Conservation (phyloP, 2,888 invertebrate genomes). For the Chymomyza caudatula region DNA sequence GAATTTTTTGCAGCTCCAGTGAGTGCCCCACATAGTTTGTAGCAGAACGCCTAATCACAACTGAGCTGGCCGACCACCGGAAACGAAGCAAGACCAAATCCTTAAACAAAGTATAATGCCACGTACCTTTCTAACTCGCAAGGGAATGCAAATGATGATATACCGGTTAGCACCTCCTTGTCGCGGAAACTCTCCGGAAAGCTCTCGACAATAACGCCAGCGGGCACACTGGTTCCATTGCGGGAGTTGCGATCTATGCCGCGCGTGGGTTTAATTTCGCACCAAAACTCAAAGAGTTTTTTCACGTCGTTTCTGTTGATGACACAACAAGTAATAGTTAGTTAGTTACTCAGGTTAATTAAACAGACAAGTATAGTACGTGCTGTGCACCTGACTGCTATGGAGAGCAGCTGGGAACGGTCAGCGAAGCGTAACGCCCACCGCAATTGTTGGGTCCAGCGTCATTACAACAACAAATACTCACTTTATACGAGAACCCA, state of each 20-base stretch:
- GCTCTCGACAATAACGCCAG: constrained; percentile 85
- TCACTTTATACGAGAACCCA: constrained; percentile 76
- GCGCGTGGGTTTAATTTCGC: constrained; percentile 74
- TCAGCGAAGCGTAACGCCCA: constrained; percentile 70
- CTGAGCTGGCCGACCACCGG: constrained; percentile 1
- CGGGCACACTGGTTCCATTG: constrained; percentile 46
- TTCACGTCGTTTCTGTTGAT: constrained; percentile 75
- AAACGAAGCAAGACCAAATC: background rate
- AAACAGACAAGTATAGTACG: background rate
- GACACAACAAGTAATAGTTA: constrained; percentile 6
- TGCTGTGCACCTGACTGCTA: constrained; percentile 6
- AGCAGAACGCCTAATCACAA: background rate
- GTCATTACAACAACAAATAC: constrained; percentile 43
- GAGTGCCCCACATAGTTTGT: background rate
- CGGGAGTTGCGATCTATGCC: constrained; percentile 58
- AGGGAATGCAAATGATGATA: constrained; percentile 95
- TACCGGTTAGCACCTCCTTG: constrained; percentile 89
- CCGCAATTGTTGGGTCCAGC: constrained; percentile 31
- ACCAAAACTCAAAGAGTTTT: constrained; percentile 78
- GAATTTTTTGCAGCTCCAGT: background rate
- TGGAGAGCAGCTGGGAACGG: background rate
- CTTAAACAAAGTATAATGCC: background rate
- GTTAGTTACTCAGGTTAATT: background rate
- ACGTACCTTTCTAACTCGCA: constrained; percentile 88
- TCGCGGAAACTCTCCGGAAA: constrained; percentile 91